Conservation (phyloP, 1,140 invertebrate genomes). For the Bombus superbus region DNA sequence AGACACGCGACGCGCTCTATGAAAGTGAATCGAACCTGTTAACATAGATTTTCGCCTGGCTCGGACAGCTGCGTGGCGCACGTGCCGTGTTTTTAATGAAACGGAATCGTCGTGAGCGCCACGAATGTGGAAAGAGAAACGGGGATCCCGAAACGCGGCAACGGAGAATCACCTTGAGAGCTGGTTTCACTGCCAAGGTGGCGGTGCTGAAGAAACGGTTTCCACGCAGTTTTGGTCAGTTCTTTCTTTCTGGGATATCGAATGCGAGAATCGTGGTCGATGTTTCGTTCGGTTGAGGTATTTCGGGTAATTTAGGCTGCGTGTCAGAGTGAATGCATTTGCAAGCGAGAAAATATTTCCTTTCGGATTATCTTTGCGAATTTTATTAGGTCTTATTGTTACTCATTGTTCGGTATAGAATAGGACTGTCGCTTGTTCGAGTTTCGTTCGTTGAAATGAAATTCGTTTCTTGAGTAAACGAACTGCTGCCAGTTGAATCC, state of each 20-base stretch:
- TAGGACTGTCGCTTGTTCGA: too few relatives aligned
- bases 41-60: constrained; percentile 41
- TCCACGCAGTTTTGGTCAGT: background rate
- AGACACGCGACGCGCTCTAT: constrained; percentile 23
- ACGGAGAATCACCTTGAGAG: constrained; percentile 33
- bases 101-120: constrained; percentile 22
- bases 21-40: constrained; percentile 59
- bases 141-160: constrained; percentile 47
- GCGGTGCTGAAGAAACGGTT: background rate
- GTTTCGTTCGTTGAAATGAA: too few relatives aligned
- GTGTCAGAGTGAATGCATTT: background rate
- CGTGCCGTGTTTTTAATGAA: constrained; percentile 55
- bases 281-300: background rate
- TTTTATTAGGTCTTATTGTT: too few relatives aligned
- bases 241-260: background rate
- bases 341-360: background rate
- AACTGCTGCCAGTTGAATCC: too few relatives aligned
- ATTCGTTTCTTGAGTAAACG: too few relatives aligned
- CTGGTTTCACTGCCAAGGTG: constrained; percentile 59
- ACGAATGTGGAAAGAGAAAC: constrained; percentile 43
- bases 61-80: constrained; percentile 21
- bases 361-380: too few relatives aligned
- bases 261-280: background rate
- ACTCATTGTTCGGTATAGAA: background rate
- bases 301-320: background rate